Evolutionary conservation across 2,797 vertebrate genomes (phyloP).

Genomic region (Synanceia verrucosa): DNA sequence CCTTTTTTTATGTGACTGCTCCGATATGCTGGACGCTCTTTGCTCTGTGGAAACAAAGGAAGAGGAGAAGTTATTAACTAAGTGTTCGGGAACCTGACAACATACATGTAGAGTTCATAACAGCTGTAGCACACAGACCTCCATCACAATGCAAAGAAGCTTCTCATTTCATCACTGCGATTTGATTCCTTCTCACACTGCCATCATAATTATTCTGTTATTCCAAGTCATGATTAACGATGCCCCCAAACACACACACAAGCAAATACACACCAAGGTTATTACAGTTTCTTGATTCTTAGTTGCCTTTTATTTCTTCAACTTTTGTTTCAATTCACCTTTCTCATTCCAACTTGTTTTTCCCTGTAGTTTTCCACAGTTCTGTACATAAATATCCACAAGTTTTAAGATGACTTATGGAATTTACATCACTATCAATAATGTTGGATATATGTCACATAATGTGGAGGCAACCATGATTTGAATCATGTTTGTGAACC

Average conservation of each 20-base stretch:
- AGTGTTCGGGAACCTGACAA: background rate
- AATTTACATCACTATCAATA: background rate
- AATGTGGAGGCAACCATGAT: background rate
- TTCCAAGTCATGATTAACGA: background rate
- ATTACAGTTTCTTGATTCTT: background rate
- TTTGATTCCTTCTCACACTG: too few relatives aligned
- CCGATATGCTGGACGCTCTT: slow-evolving; percentile 56
- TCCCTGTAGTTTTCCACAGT: background rate
- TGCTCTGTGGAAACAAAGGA: slow-evolving; percentile 68
- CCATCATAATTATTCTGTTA: background rate
- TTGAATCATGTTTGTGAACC: too few relatives aligned
- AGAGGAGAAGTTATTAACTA: background rate
- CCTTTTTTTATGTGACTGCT: slow-evolving; percentile 77
- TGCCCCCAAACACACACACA: background rate
- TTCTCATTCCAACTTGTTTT: background rate
- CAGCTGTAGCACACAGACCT: slow-evolving; percentile 11
- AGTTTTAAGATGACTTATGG: background rate
- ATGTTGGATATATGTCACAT: background rate
- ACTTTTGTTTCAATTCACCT: background rate
- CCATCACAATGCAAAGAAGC: slow-evolving; percentile 1
- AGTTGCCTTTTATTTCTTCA: background rate
- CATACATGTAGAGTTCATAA: too few relatives aligned
- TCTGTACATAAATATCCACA: background rate
- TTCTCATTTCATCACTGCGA: background rate
- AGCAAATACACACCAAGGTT: slow-evolving; percentile 17